Evolutionary conservation across 2,113 vertebrate species (phyloP).

Genomic region (Albula glossodonta): DNA sequence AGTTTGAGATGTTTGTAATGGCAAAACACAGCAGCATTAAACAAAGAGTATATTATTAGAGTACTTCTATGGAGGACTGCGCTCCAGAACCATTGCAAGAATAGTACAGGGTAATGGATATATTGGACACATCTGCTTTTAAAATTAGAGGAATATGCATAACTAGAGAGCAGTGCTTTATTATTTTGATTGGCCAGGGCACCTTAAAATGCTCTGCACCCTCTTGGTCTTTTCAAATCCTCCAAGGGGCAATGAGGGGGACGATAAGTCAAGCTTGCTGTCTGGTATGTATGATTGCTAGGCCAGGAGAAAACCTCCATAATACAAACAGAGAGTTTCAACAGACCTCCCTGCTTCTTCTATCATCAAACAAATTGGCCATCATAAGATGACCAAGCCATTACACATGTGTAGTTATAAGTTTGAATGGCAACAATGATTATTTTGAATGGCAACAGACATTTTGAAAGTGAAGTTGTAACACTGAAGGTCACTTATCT

Average conservation of each 20-base stretch:
- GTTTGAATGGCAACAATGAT: background rate
- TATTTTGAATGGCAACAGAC: constrained; percentile 1
- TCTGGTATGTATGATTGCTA: background rate
- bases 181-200: constrained; percentile 18
- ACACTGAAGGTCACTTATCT: background rate
- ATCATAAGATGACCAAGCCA: background rate
- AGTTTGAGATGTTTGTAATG: constrained; percentile 16
- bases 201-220: background rate
- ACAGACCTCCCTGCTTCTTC: background rate
- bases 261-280: constrained; percentile 6
- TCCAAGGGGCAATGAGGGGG: background rate
- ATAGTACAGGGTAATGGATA: constrained; percentile 1
- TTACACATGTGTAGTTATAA: too few relatives aligned
- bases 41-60: constrained; percentile 20
- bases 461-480: background rate
- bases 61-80: background rate
- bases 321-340: background rate
- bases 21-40: constrained; percentile 6
- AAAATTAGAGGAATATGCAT: constrained; percentile 8
- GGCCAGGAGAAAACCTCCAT: background rate
- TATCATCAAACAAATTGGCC: background rate
- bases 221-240: constrained; percentile 1
- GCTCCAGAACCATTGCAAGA: constrained; percentile 10
- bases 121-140: constrained; percentile 29
- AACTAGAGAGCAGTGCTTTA: background rate